A percentile compares a stretch with the other conserved stretches of the same genome.
Evolutionary conservation across 2,888 invertebrate genomes (phyloP).

Genomic region (Busseola fusca): DNA sequence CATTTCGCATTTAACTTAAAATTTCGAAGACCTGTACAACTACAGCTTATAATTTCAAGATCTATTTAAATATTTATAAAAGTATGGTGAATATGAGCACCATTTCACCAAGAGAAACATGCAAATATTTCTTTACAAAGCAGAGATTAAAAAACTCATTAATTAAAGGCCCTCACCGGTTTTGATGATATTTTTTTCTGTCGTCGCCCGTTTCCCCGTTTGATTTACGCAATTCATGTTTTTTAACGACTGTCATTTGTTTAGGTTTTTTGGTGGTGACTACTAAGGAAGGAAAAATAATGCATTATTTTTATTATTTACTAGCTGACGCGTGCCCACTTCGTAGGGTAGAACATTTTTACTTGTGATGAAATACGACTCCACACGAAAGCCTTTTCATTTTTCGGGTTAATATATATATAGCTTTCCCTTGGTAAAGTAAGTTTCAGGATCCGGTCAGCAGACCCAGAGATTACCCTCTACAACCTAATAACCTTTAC

Average conservation of each 20-base stretch:
- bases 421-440: no score
- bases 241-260: not conserved
- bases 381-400: no score
- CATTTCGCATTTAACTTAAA: not conserved
- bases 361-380: no score
- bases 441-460: no score
- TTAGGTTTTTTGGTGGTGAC: not conserved
- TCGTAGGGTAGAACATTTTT: no score
- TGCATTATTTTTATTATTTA: not conserved
- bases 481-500: no score
- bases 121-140: not conserved
- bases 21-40: not conserved
- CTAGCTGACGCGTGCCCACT: no score
- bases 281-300: not conserved
- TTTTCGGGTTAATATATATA: no score
- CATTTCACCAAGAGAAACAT: not conserved
- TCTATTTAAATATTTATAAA: not conserved
- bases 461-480: no score
- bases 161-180: not conserved
- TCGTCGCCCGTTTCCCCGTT: not conserved
- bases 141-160: not conserved
- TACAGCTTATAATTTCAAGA: no score
- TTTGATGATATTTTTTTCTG: not conserved
- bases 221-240: not conserved
- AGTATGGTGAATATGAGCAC: not conserved